Evolutionary conservation across 2,797 vertebrate genomes (phyloP), one percentile per base, ranked within the genome.

Genomic region (Pampus argenteus): DNA sequence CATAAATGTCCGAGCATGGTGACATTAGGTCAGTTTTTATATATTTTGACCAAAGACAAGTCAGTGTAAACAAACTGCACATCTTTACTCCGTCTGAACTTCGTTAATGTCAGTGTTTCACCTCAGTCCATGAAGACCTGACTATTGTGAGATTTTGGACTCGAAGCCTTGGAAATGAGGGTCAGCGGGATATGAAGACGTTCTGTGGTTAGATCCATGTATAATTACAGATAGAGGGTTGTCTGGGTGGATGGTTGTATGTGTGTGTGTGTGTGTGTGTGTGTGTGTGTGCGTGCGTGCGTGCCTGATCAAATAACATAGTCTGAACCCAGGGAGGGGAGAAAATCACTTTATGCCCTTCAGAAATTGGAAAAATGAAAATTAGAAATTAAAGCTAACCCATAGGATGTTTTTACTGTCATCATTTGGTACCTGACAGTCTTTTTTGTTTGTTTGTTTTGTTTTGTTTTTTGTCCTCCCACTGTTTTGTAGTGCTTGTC

Each of bases 401-500:
- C 52, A 48, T 55, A 57, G 64, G 75, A 76, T 84, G 73, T 78
- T 84, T 73, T 80, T 77, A 57, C 61, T 74, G 73, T 85, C 69
- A 45, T 44, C 60, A 18, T 73, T 70, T 65, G 70, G 78, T 83
- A 73, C 66, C 58, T 15, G 63, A 62, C 57, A 9, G 54, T 79
- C 63, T 74, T 67, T 20, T 65, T 36, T 47, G 57, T 63, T 61
- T 45, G 62, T 60, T 51, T 45, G 48, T 61, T 63, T 61, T 45
- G 62, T 60, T 51, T 45, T 51, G 52, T 7, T 66, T 78, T 61
- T 26, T 66, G 63, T 87, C 72, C 63, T 77, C 71, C 76, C 75
- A 82, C 68, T 70, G 82, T 88, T 83, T 84, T 80, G 86, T 90
- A 88, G 80, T 89, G 86, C 84, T 90, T 67, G 86, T 86, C 78